Base-by-base conservation (phyloP, 1,140 invertebrate species). In the Leptinotarsa defecta region DNA sequence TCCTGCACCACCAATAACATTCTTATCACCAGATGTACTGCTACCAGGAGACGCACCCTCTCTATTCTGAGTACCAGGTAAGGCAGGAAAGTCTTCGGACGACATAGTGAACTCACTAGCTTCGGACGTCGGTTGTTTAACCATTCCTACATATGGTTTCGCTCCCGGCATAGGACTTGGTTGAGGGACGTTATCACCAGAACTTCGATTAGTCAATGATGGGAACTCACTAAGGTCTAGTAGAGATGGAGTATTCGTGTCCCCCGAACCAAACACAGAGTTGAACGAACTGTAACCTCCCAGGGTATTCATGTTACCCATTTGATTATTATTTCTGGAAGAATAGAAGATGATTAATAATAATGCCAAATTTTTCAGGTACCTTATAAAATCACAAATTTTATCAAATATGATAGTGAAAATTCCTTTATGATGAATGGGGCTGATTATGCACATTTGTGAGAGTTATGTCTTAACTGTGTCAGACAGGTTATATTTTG, bases 31-130 rank as follows among this genome's bases (percentile, higher is more conserved):
- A 57, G 86, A 86, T 68, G 87, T 83, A 73, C 85, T 88, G 27
- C 86, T 86, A 52, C 88, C 88, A 4, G 88, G 88, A 34, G 88
- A 88, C 13, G 88, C 86, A 5, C 87, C 86, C 17, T 88, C 88
- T 81, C 88, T 86, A 80, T 87, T 81, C 89, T 93, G 85, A 24
- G 85, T 84, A 22, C 82, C 92, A 75, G 92, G 98, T 86, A 99
- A 89, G 84, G 98, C 98, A 78, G 98, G 98, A 88, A 99, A 99
- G 87, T 99, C 98, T 89, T 99, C 98, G 79, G 93, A 95, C 80
- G 96, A 97, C 92, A 99, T 98, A 79, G 95, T 96, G 88, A 99
- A 99, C 87, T 98, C 97, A 82, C 92, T 95, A 80, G 95, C 90
- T 86, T 97, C 95, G 48, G 94, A 92, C 82, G 94, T 94, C 75